Evolutionary conservation across 2,113 vertebrate genomes (phyloP), one percentile per base, ranked within the genome.

Genomic region (Oriolus oriolus): DNA sequence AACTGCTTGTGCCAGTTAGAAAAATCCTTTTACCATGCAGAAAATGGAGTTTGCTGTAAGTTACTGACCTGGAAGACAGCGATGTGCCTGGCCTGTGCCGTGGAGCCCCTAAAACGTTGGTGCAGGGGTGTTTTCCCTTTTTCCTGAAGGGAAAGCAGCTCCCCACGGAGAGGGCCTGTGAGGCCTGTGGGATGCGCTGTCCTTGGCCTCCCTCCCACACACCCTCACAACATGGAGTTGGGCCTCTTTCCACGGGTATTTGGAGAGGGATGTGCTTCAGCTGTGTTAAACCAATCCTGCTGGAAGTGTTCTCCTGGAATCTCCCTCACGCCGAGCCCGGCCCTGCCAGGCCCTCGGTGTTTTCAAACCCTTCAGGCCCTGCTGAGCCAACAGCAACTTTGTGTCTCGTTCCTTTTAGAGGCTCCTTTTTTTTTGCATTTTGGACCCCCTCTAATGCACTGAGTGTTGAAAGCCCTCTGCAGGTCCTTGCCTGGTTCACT

Each of bases 321-420:
- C 49, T 35, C 53, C 77, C 52, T 33, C 53, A 19, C 18, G 18
- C 77, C 16, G 2, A 12, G 27, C 10, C 16, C 1, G 39, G 76
- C 8, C 21, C 0, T 7, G 47, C 24, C 33, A 5, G 2, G 6
- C 31, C 31, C 16, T 3, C 42, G 2, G 1, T 6, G 27, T 4
- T 33, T 15, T 14, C 60, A 52, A 21, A 39, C 50, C 18, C 0
- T 21, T 5, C 3, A 12, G 50, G 18, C 45, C 10, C 54, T 24
- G 13, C n/a, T 20, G 13, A 16, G 3, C 11, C n/a, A 42, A 6
- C 4, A 13, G 35, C 7, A 33, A 28, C 31, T 20, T 15, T 0
- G 0, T 15, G 12, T 18, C 39, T 45, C 1, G 0, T 7, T 16
- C 2, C 16, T 61, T 77, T 61, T 10, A 74, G 26, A 64, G 21